Conservation (phyloP, 2,113 vertebrate genomes). For the Nerophis lumbriciformis region DNA sequence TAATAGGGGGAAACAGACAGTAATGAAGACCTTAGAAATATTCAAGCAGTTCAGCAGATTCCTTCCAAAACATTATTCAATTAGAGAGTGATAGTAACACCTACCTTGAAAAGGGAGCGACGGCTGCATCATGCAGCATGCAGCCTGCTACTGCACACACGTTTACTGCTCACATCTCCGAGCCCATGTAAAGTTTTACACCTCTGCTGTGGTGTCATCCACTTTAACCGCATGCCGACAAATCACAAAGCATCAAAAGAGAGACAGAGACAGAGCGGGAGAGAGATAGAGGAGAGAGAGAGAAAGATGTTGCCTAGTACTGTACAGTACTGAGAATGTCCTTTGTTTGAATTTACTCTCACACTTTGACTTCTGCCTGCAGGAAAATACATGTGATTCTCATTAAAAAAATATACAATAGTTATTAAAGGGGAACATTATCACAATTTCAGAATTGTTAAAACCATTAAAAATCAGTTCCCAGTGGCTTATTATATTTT, state of each 20-base stretch:
- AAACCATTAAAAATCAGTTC: no score
- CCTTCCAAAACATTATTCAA: no score
- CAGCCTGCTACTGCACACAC: background rate
- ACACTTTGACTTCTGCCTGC: no score
- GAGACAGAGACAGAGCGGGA: background rate
- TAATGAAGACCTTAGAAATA: no score
- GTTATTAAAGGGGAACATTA: no score
- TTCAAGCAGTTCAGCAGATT: background rate
- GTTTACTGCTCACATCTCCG: background rate
- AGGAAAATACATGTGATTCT: no score
- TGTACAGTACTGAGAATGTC: no score
- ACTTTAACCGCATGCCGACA: background rate
- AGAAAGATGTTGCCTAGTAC: background rate
- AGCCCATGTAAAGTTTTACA: background rate
- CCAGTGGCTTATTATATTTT: no score
- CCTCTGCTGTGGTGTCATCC: background rate
- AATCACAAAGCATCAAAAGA: background rate
- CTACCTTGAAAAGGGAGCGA: background rate
- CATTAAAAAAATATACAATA: no score
- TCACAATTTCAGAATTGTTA: no score
- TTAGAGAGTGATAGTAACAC: background rate
- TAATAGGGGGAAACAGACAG: no score
- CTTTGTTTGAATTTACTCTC: no score
- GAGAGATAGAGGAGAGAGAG: background rate
- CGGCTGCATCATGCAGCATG: background rate